phyloP scores from a whole-genome alignment of 1,140 invertebrate species.

The Tetramorium parvispinum region DNA sequence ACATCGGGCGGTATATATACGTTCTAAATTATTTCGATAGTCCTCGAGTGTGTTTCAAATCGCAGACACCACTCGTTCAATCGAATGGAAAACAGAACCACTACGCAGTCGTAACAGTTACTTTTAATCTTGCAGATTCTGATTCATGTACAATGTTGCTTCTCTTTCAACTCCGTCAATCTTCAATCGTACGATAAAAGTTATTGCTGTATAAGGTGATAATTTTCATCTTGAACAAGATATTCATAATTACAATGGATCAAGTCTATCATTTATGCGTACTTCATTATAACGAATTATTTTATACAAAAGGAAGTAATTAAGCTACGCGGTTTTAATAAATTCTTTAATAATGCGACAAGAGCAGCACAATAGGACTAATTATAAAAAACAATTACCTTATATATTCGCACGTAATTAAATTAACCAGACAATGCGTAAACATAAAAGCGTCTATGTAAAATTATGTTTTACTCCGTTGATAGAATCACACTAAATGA shows the following conservation, averaged over 20 bases:
- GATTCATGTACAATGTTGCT: neutral
- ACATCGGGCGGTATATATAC: neutral
- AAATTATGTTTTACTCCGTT: neutral
- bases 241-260: neutral
- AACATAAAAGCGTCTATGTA: neutral
- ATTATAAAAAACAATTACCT: neutral
- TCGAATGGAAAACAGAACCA: neutral
- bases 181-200: neutral
- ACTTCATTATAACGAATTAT: neutral
- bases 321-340: neutral
- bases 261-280: neutral
- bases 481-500: neutral
- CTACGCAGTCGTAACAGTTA: neutral
- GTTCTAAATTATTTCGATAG: slow-evolving; percentile 21
- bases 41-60: slow-evolving; percentile 23
- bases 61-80: slow-evolving; percentile 25
- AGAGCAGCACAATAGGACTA: too few relatives aligned
- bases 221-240: neutral
- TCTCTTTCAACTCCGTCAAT: neutral
- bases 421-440: neutral
- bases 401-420: neutral
- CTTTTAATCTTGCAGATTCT: neutral
- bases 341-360: neutral
- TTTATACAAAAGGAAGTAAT: neutral
- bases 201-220: neutral